Evolutionary conservation across 2,888 invertebrate genomes (phyloP).

Genomic region (Oxyscelio sp.): DNA sequence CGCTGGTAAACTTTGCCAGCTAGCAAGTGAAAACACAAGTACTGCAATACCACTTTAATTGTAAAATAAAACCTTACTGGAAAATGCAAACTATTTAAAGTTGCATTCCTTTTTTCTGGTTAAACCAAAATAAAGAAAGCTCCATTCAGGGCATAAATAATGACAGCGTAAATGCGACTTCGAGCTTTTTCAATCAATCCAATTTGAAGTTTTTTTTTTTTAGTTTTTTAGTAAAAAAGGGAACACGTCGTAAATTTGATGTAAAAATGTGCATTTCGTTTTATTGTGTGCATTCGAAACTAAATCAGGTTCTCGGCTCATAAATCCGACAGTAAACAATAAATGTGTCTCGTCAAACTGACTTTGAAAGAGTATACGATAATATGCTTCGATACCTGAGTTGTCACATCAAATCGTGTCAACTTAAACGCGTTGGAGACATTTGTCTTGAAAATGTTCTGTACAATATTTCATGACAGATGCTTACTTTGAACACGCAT

Average conservation of each 20-base stretch:
- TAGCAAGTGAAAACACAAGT: constrained; percentile 27
- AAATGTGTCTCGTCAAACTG: constrained; percentile 58
- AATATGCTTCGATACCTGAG: constrained; percentile 48
- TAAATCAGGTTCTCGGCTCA: constrained; percentile 49
- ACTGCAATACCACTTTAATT: constrained; percentile 10
- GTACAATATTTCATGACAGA: constrained; percentile 51
- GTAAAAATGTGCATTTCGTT: constrained; percentile 28
- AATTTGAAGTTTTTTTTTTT: constrained; percentile 19
- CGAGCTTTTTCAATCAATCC: constrained; percentile 21
- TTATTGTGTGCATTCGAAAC: constrained; percentile 41
- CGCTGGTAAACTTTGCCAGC: constrained; percentile 24
- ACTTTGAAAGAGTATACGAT: constrained; percentile 54
- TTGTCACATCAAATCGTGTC: constrained; percentile 57
- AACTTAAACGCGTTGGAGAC: constrained; percentile 38
- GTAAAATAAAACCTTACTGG: constrained; percentile 17
- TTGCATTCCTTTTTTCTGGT: not conserved
- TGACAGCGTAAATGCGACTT: not conserved
- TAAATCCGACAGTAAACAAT: constrained; percentile 59
- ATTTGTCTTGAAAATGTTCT: constrained; percentile 58
- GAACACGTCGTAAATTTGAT: constrained; percentile 16
- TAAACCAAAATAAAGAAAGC: not conserved
- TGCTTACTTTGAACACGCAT: constrained; percentile 39
- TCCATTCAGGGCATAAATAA: constrained; percentile 8
- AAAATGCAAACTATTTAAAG: not conserved
- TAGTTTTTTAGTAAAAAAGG: no score